phyloP scores from a whole-genome alignment of 2,888 invertebrate species.

The Laspeyria flexula region DNA sequence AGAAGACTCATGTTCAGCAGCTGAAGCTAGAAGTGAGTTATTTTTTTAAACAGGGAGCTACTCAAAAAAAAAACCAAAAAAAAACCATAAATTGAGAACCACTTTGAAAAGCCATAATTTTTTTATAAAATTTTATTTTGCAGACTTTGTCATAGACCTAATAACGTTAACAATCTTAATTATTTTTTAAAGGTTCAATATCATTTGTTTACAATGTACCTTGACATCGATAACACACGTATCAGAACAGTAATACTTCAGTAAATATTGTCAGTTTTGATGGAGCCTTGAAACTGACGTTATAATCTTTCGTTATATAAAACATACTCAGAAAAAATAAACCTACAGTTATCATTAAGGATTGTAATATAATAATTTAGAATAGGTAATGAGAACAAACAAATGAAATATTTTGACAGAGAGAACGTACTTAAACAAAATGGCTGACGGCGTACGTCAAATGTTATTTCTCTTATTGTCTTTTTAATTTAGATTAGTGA shows the following conservation, averaged over 20 bases:
- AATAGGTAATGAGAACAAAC: constrained; percentile 31
- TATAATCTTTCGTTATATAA: constrained; percentile 36
- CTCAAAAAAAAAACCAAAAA: too few species aligned
- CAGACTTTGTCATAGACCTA: too few species aligned
- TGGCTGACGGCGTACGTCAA: constrained; percentile 16
- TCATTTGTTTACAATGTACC: constrained; percentile 40
- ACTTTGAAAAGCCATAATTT: too few species aligned
- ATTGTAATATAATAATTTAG: constrained; percentile 24
- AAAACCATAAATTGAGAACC: too few species aligned
- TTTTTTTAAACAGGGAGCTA: too few species aligned
- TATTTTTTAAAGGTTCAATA: constrained; percentile 38
- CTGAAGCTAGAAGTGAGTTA: too few species aligned
- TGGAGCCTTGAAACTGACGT: constrained; percentile 59
- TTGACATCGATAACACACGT: constrained; percentile 67
- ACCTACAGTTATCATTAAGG: constrained; percentile 32
- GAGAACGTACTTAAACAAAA: constrained; percentile 21
- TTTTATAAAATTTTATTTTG: too few species aligned
- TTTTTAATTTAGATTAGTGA: constrained; percentile 3
- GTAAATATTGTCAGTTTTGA: constrained; percentile 62
- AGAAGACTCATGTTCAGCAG: too few species aligned
- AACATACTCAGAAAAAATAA: constrained; percentile 9
- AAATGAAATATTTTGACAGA: constrained; percentile 28
- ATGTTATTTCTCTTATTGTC: constrained; percentile 11
- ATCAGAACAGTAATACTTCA: constrained; percentile 53
- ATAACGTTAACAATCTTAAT: too few species aligned